phyloP scores from a whole-genome alignment of 2,888 invertebrate species.

The Polietes domitor region DNA sequence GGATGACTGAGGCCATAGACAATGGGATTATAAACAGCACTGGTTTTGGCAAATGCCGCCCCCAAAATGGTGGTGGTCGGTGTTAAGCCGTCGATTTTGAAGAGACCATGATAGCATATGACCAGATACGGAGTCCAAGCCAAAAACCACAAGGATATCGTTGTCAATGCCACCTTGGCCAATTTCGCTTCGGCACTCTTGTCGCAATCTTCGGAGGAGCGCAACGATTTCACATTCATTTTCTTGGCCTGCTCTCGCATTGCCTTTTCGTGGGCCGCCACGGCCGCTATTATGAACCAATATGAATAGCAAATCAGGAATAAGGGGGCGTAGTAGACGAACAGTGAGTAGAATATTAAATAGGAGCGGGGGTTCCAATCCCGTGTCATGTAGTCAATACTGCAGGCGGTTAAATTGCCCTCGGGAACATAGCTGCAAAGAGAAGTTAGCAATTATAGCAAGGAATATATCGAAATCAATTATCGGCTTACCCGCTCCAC shows the following conservation, averaged over 20 bases:
- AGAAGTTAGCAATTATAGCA: too few relatives aligned
- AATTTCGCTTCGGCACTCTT: constrained; percentile 82
- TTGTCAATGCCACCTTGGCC: constrained; percentile 83
- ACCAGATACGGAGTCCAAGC: constrained; percentile 92
- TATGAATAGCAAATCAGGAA: constrained; percentile 83
- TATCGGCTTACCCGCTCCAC: constrained; percentile 81
- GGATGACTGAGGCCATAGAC: constrained; percentile 84
- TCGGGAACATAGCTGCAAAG: constrained; percentile 83
- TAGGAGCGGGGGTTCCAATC: constrained; percentile 81
- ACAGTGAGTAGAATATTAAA: constrained; percentile 81
- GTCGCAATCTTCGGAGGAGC: constrained; percentile 81
- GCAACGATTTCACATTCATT: constrained; percentile 83
- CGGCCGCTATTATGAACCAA: constrained; percentile 83
- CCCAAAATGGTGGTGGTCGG: constrained; percentile 90
- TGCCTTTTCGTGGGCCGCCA: constrained; percentile 82
- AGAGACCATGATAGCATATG: constrained; percentile 89
- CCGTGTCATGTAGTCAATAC: constrained; percentile 81
- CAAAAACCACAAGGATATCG: constrained; percentile 84
- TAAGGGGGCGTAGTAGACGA: constrained; percentile 81
- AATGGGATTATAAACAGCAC: constrained; percentile 83
- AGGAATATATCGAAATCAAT: too few relatives aligned
- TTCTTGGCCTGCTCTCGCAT: constrained; percentile 84
- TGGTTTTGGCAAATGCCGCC: constrained; percentile 83
- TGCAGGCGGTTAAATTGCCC: constrained; percentile 85
- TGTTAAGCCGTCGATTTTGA: constrained; percentile 86